Evolutionary conservation across 2,113 vertebrate species (phyloP), one percentile per base, ranked within the genome.

Genomic region (Paralichthys olivaceus): DNA sequence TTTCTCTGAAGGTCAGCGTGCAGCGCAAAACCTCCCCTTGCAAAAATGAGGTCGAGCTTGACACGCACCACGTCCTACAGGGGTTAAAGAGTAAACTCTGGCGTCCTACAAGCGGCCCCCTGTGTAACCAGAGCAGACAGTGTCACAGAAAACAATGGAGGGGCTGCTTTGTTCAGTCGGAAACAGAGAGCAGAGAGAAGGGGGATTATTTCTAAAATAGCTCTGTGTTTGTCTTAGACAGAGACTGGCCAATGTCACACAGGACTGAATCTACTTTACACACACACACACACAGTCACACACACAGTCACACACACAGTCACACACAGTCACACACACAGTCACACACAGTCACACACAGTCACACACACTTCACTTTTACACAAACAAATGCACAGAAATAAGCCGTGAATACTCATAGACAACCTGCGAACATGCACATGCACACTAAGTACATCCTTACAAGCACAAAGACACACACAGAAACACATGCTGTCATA

Each of bases 191-290:
- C 75, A 80, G 85, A 78, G 84, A 45, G 60, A 19, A 26, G 60
- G 29, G 68, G 84, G 85, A 89, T 86, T 86, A 84, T 79, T 84
- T 85, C 79, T 59, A 77, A 89, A 90, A 91, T 90, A 91, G 83
- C 75, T 73, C 77, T 51, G 81, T 91, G 86, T 92, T 91, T 90
- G 87, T 90, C 74, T 91, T 87, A 84, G 79, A 77, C 77, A 62
- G 84, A 75, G 75, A 75, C 91, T 90, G 90, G 89, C 56, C 80
- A 88, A 8, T 84, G 83, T 92, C 87, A 90, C 77, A 67, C 26
- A n/a, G 77, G 51, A 72, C 83, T 80, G 79, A 75, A 72, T 75
- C 68, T 58, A 37, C 78, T 79, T 63, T 14, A 70, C 63, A 76
- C 55, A 63, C 71, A 56, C 60, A 56, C 37, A 45, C 32, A 32